Percentiles rank a stretch among this genome's conserved stretches.
Conservation (phyloP, 2,888 invertebrate species). For the Sclerodermus sp. region DNA sequence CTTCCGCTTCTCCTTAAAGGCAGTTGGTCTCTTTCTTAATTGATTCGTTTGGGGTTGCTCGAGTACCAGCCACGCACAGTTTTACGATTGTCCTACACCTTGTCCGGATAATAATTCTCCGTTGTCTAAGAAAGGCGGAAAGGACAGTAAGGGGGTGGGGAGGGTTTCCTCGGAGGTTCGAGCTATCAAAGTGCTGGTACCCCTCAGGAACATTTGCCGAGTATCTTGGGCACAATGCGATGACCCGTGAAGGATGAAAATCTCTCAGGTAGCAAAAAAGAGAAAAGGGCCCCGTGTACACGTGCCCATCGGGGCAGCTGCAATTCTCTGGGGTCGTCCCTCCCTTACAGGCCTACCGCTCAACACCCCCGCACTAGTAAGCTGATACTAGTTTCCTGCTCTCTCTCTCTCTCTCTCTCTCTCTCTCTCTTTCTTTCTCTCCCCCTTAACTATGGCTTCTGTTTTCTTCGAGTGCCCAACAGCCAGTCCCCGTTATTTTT, state of each 20-base stretch:
- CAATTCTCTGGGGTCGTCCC: slow-evolving; percentile 15
- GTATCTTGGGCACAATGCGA: too few species aligned
- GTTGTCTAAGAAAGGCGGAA: too few species aligned
- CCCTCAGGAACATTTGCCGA: too few species aligned
- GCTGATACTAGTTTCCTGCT: slow-evolving; percentile 39
- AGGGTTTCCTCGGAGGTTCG: too few species aligned
- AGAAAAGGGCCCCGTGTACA: slow-evolving; percentile 22
- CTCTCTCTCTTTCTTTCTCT: too few species aligned
- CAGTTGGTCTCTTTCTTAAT: not conserved
- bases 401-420: too few species aligned
- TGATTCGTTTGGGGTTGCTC: not conserved
- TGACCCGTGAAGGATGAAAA: slow-evolving; percentile 1
- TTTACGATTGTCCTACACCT: too few species aligned
- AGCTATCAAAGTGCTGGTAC: not conserved
- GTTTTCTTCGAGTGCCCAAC: slow-evolving; percentile 15
- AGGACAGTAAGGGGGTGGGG: too few species aligned
- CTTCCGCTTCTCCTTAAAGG: too few species aligned
- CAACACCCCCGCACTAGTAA: slow-evolving; percentile 23
- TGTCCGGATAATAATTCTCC: too few species aligned
- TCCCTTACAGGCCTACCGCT: slow-evolving; percentile 10
- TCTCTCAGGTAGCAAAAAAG: slow-evolving; percentile 29
- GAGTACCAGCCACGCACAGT: too few species aligned
- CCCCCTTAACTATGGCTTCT: slow-evolving; percentile 27
- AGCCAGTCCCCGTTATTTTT: too few species aligned
- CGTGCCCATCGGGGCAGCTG: slow-evolving; percentile 47